phyloP scores from a whole-genome alignment of 2,113 vertebrate genomes.

The Nothocercus nigrocapillus region DNA sequence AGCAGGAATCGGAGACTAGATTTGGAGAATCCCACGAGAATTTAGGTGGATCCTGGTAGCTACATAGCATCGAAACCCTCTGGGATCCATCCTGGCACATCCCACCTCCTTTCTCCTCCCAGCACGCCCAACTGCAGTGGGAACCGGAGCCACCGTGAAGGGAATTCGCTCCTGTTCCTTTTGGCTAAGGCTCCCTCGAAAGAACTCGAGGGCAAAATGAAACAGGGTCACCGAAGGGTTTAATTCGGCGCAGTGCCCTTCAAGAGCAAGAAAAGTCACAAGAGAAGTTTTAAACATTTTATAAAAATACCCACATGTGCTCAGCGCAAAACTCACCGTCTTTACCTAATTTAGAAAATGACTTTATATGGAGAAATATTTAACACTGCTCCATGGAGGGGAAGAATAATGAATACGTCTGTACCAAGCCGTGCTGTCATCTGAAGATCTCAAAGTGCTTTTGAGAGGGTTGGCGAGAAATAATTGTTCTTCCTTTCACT shows the following conservation, averaged over 20 bases:
- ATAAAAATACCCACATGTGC: conserved; percentile 73
- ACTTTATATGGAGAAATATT: conserved; percentile 70
- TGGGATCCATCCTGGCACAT: not conserved
- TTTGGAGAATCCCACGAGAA: not conserved
- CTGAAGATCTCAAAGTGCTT: conserved; percentile 47
- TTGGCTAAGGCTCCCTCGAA: conserved; percentile 32
- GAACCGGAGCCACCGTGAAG: not conserved
- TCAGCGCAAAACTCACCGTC: conserved; percentile 63
- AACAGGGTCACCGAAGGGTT: conserved; percentile 59
- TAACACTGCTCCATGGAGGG: conserved; percentile 45
- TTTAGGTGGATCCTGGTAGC: not conserved
- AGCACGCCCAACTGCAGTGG: not conserved
- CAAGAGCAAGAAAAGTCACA: conserved; percentile 63
- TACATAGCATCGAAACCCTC: not conserved
- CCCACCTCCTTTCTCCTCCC: not conserved
- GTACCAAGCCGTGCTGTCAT: conserved; percentile 34
- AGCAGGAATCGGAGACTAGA: not conserved
- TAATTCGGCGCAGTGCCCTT: conserved; percentile 59
- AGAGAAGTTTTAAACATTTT: conserved; percentile 68
- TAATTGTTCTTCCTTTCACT: conserved; percentile 54
- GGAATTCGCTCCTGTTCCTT: not conserved
- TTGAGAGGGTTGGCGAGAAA: conserved; percentile 36
- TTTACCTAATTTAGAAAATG: conserved; percentile 73
- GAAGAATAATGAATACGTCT: conserved; percentile 67
- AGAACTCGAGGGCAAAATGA: conserved; percentile 39